Percentiles rank a stretch among this genome's conserved stretches.
Conservation (phyloP, 2,113 vertebrate genomes). For the human region GRCh38 chr11:118053501-118054000, state of each 20-base stretch:
- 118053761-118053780: neutral
- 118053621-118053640: too few relatives aligned
- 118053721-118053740: neutral
- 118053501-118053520: neutral
- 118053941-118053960: neutral
- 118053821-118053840: neutral
- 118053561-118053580: neutral
- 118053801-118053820: neutral
- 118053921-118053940: neutral
- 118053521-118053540: accelerated
- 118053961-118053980: neutral
- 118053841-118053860: neutral
- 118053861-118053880: neutral
- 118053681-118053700: neutral
- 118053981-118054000: neutral
- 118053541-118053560: neutral
- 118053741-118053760: neutral
- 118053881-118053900: neutral
- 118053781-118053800: neutral
- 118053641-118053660: accelerated
- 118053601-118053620: neutral
- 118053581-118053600: neutral
- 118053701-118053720: neutral
- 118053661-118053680: neutral
- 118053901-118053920: neutral